Conservation (phyloP, 2,888 invertebrate genomes). For the Cylloceria caligata region DNA sequence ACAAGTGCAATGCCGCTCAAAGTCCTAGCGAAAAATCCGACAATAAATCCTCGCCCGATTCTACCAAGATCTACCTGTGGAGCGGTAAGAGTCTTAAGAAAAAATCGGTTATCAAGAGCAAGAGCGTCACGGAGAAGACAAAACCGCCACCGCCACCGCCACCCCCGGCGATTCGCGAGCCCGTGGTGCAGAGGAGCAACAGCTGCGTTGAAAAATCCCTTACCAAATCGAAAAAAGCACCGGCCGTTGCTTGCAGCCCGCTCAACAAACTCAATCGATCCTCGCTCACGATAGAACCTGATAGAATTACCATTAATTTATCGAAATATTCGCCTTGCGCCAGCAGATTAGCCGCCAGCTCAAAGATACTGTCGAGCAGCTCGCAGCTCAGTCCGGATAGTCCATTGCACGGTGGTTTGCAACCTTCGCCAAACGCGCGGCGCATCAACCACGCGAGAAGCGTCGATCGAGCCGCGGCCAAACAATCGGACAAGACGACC, state of each 20-base stretch:
- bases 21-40: conserved; percentile 42
- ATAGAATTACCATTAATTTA: conserved; percentile 79
- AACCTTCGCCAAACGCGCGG: conserved; percentile 77
- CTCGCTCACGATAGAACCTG: conserved; percentile 79
- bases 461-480: conserved; percentile 28
- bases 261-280: conserved; percentile 80
- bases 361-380: conserved; percentile 81
- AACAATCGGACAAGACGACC: conserved; percentile 71
- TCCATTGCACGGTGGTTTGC: conserved; percentile 76
- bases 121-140: conserved; percentile 65
- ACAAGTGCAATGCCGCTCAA: conserved; percentile 62
- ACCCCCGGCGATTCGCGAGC: conserved; percentile 56
- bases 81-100: conserved; percentile 73
- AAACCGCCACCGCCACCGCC: conserved; percentile 55
- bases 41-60: conserved; percentile 61
- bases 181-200: conserved; percentile 67
- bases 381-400: conserved; percentile 78
- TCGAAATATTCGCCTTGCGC: conserved; percentile 84
- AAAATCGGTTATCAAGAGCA: conserved; percentile 70
- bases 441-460: conserved; percentile 65
- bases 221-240: conserved; percentile 66
- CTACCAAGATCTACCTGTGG: conserved; percentile 75
- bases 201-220: conserved; percentile 68
- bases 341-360: conserved; percentile 81
- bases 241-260: conserved; percentile 71